phyloP scores from a whole-genome alignment of 1,140 invertebrate species.

The Trachymyrmex septentrionalis region DNA sequence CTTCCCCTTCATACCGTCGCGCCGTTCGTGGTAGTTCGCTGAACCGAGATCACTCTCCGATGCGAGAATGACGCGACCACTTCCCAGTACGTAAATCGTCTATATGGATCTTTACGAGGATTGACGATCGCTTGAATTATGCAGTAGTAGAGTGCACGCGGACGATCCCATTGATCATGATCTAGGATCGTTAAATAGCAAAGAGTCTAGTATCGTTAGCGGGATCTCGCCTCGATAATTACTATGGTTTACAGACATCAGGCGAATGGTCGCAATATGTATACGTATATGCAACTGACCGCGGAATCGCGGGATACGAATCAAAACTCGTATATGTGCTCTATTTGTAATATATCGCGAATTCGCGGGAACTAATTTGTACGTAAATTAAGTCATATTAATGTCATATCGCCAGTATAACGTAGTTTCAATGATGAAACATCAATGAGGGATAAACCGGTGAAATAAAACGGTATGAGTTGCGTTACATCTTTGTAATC shows the following conservation, averaged over 20 bases:
- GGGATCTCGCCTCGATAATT: conserved; percentile 29
- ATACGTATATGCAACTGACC: not conserved
- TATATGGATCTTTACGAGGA: not conserved
- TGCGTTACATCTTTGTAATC: not conserved
- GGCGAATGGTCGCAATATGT: not conserved
- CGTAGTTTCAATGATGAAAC: conserved; percentile 20
- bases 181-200: conserved; percentile 38
- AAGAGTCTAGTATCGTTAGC: not conserved
- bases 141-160: not conserved
- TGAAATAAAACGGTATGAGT: not conserved
- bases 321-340: conserved; percentile 38
- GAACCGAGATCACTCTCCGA: conserved; percentile 23
- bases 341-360: conserved; percentile 45
- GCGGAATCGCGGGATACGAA: conserved; percentile 3
- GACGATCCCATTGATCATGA: conserved; percentile 28
- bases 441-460: not conserved
- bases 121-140: conserved; percentile 24
- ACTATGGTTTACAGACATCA: not conserved
- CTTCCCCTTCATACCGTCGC: conserved; percentile 17
- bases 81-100: conserved; percentile 29
- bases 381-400: conserved; percentile 58
- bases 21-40: conserved; percentile 16
- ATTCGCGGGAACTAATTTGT: conserved; percentile 51
- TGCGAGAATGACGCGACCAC: not conserved
- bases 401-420: conserved; percentile 9